A percentile compares a stretch with the other conserved stretches of the same genome.
Conservation (phyloP, 2,797 vertebrate genomes). For the Schizopygopsis pylzovi region DNA sequence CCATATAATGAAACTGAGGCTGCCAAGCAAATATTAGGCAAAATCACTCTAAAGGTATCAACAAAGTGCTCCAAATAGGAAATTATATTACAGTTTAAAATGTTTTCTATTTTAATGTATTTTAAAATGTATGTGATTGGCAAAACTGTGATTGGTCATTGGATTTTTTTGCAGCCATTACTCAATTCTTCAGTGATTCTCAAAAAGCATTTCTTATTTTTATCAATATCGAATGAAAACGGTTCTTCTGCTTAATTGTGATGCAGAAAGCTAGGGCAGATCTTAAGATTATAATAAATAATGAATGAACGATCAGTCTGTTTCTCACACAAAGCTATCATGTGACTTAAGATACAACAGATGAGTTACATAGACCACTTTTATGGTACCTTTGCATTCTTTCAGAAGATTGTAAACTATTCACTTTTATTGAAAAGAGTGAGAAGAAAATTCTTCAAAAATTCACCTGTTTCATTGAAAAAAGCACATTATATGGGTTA, state of each 20-base stretch:
- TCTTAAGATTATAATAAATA: neutral
- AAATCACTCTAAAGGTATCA: neutral
- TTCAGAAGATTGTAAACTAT: neutral
- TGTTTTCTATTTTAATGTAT: too few relatives aligned
- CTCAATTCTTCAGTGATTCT: neutral
- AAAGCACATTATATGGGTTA: neutral
- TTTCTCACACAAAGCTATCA: neutral
- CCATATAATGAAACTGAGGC: neutral
- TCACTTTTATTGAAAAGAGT: neutral
- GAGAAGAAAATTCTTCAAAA: neutral
- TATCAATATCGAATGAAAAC: neutral
- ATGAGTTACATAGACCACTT: neutral
- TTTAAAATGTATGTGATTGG: neutral
- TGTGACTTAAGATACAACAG: neutral
- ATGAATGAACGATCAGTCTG: neutral
- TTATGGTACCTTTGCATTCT: neutral
- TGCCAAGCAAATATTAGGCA: neutral
- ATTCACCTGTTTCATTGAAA: neutral
- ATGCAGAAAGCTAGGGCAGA: neutral
- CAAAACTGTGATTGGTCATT: too few relatives aligned
- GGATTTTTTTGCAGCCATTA: neutral
- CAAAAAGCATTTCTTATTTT: neutral
- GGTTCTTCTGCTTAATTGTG: neutral
- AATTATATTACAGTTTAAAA: neutral
- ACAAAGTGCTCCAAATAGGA: neutral